Conservation (phyloP, 92 coral and sea anemone genomes). For the Epizoanthus stellaris region DNA sequence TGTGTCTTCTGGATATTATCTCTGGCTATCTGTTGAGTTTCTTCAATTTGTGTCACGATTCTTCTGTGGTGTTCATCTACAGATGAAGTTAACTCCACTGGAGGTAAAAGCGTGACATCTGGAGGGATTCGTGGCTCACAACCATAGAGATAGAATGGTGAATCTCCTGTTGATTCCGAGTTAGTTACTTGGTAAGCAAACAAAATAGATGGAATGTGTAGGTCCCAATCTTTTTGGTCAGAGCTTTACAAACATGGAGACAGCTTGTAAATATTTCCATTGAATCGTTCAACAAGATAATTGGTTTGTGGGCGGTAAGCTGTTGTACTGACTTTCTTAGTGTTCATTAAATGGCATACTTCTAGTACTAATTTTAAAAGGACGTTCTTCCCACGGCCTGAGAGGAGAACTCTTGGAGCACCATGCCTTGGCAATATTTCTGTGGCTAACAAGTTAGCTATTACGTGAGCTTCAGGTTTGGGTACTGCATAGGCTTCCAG, state of each 20-base stretch:
- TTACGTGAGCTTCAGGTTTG: constrained; percentile 4
- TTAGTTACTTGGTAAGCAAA: constrained; percentile 55
- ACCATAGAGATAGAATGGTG: constrained; percentile 67
- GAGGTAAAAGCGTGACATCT: constrained; percentile 61
- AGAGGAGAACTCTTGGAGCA: constrained; percentile 40
- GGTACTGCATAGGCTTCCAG: no score
- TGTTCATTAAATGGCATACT: constrained; percentile 37
- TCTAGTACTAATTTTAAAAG: constrained; percentile 41
- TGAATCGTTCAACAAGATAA: no score
- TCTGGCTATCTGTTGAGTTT: constrained; percentile 35
- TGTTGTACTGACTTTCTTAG: constrained; percentile 46
- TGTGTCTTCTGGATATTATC: no score
- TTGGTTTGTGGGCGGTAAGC: constrained; percentile 18
- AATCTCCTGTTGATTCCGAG: constrained; percentile 56
- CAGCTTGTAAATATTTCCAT: no score
- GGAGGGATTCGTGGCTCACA: constrained; percentile 65
- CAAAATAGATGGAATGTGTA: background rate
- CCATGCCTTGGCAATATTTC: constrained; percentile 58
- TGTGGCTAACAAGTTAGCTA: constrained; percentile 41
- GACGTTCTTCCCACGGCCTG: constrained; percentile 50
- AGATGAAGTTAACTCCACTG: constrained; percentile 45
- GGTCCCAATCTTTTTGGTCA: constrained; percentile 36
- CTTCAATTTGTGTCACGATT: constrained; percentile 58
- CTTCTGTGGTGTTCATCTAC: constrained; percentile 59
- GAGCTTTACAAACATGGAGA: constrained; percentile 55